Evolutionary conservation across 1,140 invertebrate genomes (phyloP), one percentile per base, ranked within the genome.

Genomic region (Apis florea): DNA sequence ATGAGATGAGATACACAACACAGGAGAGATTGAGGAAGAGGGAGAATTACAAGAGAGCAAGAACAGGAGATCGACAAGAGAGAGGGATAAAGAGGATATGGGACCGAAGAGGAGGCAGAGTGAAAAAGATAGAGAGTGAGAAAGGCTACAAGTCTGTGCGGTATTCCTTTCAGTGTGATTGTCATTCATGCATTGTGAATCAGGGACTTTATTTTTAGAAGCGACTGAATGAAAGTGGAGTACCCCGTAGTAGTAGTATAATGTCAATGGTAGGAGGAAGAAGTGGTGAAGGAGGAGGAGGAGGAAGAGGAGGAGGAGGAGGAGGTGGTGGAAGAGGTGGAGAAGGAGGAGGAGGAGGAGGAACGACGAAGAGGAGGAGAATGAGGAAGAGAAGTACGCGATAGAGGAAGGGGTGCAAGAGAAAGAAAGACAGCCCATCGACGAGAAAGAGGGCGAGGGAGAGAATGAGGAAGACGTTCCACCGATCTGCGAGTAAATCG

Each of bases 111-210:
- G 6, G 5, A 54, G 51, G 47, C 13, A 17, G 59, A 78, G 73
- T 70, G 49, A 31, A 40, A 58, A 19, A 56, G 10, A n/a, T 21
- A 64, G 83, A 82, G 75, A 70, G 84, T 83, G 72, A 82, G 72
- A 73, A 72, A 79, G 79, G 68, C 66, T 69, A 74, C 78, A 73
- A 79, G 71, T 71, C 76, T 82, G 83, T 83, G 87, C 85, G 86
- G 86, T 83, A 78, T 86, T 89, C 88, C 88, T 90, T 91, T 91
- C 87, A 86, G 82, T 82, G 85, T 88, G 89, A 93, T 93, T 92
- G 90, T 92, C 91, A 92, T 93, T 93, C 92, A 92, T 92, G 91
- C 90, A 91, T 92, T 91, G 90, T 90, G 91, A 92, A 91, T 92
- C 90, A 90, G 86, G 89, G 90, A 91, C 85, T 92, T 92, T 93